These are phyloP conservation scores for Pteria penguin DNA, from an alignment of 2,888 invertebrate genomes.

Conservation along the genomic window DNA sequence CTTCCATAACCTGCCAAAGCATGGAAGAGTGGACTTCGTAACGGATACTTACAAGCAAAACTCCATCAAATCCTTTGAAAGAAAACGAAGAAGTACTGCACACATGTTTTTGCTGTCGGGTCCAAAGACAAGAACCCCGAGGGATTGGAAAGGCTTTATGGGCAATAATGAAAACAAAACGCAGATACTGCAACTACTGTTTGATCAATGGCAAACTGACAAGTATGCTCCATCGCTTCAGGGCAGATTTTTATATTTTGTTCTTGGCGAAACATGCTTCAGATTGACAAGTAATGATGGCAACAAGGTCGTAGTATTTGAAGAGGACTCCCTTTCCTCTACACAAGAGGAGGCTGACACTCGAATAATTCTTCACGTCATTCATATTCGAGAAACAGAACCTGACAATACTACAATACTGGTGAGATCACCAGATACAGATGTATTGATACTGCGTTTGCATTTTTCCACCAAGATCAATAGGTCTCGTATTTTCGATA, in stretches of 20 bases:
- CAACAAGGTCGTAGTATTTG: not conserved
- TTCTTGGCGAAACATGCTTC: not conserved
- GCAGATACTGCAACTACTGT: slow-evolving; percentile 15
- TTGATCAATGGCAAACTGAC: not conserved
- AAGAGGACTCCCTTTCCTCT: not conserved
- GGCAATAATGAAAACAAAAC: slow-evolving; percentile 38
- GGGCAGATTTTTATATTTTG: not conserved
- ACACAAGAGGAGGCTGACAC: not conserved
- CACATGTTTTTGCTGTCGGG: slow-evolving; percentile 1
- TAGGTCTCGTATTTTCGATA: not conserved
- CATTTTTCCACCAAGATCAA: not conserved
- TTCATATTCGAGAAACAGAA: not conserved
- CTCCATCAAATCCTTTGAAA: slow-evolving; percentile 8
- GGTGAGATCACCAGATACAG: not conserved
- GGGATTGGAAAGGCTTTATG: slow-evolving; percentile 37
- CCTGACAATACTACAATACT: not conserved
- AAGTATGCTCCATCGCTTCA: not conserved
- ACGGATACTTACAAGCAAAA: not conserved
- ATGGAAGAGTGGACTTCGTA: not conserved
- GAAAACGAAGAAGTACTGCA: not conserved
- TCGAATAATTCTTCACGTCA: not conserved
- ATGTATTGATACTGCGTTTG: not conserved
- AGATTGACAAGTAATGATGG: not conserved
- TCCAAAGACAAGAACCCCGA: slow-evolving; percentile 18
- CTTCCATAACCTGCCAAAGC: not conserved